Evolutionary conservation across 2,888 invertebrate genomes (phyloP), one percentile per base, ranked within the genome.

Genomic region (Oscheius sp.): DNA sequence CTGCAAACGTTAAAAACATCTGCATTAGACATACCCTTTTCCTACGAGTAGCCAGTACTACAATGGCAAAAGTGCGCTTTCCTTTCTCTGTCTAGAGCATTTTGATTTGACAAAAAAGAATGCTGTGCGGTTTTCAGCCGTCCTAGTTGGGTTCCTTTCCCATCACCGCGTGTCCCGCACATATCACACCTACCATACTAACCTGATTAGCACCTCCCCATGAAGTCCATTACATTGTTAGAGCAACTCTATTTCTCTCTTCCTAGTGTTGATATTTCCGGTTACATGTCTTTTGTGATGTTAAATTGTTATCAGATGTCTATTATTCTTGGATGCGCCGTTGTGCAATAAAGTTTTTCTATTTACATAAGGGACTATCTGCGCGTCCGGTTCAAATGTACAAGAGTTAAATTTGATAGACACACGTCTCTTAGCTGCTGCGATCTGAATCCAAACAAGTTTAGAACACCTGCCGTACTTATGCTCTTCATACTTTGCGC

Each of bases 141-240:
- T 63, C 33, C 48, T 63, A 48, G 63, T 63, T 68, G 68, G 65
- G 65, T 65, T 50, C 33, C 9, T 50, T 48, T 68, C 68, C 68
- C 53, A 68, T 55, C 55, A 48, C 68, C 68, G 68, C 42, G 68
- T 68, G 68, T 55, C 33, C 55, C 68, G 55, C 68, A 53, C 68
- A 68, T 68, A 68, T 68, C 68, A 21, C 21, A 68, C 62, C 37
- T 62, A 62, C 37, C 13, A 62, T 62, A 35, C 62, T 62, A 21
- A n/a, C 42, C 62, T 47, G 33, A 42, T 42, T 42, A 42, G 42
- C 42, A 42, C 42, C 42, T 42, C 42, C 42, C 3, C 42, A 5
- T 42, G 7, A 42, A 42, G 3, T 7, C 7, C 7, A 42, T 5
- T 5, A 42, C 3, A 42, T 42, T 42, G 42, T 7, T 42, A 42